A percentile compares a stretch with the other conserved stretches of the same genome.
Evolutionary conservation across 2,888 invertebrate species (phyloP).

Genomic region (Torymus aiolomorphi): DNA sequence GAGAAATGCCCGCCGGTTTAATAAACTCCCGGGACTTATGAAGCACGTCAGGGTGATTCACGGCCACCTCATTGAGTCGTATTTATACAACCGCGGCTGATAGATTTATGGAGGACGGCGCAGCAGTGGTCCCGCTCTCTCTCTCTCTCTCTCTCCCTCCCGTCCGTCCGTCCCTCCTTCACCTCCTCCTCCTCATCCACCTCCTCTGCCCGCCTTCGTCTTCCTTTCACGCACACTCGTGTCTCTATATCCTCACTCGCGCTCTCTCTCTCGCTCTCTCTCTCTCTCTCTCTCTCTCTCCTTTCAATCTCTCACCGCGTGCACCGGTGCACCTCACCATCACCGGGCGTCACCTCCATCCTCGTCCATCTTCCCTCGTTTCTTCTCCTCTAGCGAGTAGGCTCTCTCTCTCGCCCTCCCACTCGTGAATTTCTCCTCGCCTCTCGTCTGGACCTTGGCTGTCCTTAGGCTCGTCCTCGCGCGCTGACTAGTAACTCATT

Average conservation of each 20-base stretch:
- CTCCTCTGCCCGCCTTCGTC: slow-evolving; percentile 31
- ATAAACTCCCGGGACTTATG: slow-evolving; percentile 77
- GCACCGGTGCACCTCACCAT: slow-evolving; percentile 44
- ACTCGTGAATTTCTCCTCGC: background rate
- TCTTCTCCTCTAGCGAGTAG: slow-evolving; percentile 59
- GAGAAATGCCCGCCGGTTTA: slow-evolving; percentile 76
- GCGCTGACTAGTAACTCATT: slow-evolving; percentile 26
- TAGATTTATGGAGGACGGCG: slow-evolving; percentile 76
- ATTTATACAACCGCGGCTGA: slow-evolving; percentile 76
- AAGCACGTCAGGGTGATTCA: slow-evolving; percentile 76
- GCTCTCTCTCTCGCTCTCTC: slow-evolving; percentile 30
- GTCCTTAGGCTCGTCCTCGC: too few relatives aligned
- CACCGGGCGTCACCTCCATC: slow-evolving; percentile 55
- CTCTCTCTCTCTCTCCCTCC: slow-evolving; percentile 58
- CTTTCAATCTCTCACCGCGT: slow-evolving; percentile 56
- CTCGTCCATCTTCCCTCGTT: slow-evolving; percentile 60
- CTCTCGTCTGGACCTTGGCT: background rate
- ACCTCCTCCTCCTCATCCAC: slow-evolving; percentile 53
- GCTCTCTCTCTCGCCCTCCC: slow-evolving; percentile 23
- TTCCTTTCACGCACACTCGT: slow-evolving; percentile 58
- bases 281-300: slow-evolving; percentile 60
- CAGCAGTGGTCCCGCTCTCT: slow-evolving; percentile 72
- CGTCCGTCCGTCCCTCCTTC: background rate
- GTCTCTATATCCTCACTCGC: slow-evolving; percentile 57
- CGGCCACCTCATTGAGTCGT: slow-evolving; percentile 76